Conservation (phyloP, 2,797 vertebrate species). For the Anguilla pacifica region DNA sequence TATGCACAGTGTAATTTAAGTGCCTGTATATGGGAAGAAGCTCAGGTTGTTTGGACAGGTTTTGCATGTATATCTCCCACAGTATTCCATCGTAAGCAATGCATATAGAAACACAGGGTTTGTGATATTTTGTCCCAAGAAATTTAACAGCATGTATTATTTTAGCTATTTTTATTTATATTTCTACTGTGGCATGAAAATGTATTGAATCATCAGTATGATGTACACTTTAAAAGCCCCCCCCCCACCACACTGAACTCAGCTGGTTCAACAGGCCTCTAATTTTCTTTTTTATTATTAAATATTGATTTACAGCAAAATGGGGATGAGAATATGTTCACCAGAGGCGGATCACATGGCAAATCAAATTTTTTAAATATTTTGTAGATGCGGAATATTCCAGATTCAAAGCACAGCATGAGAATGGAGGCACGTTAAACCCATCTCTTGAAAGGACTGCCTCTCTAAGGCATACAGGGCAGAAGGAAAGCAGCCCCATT, state of each 20-base stretch:
- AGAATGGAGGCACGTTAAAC: slow-evolving; percentile 16
- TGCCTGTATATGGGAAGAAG: not conserved
- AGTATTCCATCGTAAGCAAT: not conserved
- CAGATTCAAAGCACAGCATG: slow-evolving; percentile 34
- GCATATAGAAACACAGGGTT: slow-evolving; percentile 23
- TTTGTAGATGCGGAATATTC: slow-evolving; percentile 30
- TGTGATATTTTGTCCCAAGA: slow-evolving; percentile 20
- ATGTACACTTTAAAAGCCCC: not conserved
- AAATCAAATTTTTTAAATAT: slow-evolving; percentile 26
- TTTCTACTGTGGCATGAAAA: slow-evolving; percentile 36
- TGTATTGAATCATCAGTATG: slow-evolving; percentile 12
- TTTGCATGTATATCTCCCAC: not conserved
- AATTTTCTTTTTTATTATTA: slow-evolving; percentile 22
- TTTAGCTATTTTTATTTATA: slow-evolving; percentile 42
- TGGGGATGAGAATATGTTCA: slow-evolving; percentile 30
- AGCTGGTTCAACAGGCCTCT: slow-evolving; percentile 13
- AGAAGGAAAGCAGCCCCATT: slow-evolving; percentile 15
- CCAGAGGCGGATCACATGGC: slow-evolving; percentile 26
- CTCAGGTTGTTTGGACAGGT: not conserved
- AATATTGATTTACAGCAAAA: slow-evolving; percentile 37
- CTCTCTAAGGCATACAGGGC: slow-evolving; percentile 30
- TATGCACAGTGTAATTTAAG: not conserved
- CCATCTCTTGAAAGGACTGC: slow-evolving; percentile 30
- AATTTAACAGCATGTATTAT: slow-evolving; percentile 33
- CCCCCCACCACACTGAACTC: not conserved